phyloP scores from a whole-genome alignment of 2,797 vertebrate species.

The Dendrocincla fuliginosa region DNA sequence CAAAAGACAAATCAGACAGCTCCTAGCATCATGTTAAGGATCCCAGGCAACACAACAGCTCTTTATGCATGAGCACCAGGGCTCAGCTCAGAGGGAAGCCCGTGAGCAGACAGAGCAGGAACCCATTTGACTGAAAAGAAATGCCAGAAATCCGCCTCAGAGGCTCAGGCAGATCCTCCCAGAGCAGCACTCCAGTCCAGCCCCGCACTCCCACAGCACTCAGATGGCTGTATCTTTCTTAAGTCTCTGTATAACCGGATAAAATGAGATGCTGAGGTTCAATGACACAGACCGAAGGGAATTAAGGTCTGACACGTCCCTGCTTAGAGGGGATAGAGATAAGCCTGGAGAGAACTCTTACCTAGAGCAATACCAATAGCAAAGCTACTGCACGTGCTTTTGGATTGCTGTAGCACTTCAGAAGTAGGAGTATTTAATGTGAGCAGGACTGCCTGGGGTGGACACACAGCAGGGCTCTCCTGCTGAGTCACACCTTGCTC shows the following conservation, averaged over 20 bases:
- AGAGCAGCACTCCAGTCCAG: background rate
- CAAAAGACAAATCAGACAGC: background rate
- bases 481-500: background rate
- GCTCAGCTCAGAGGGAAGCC: background rate
- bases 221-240: background rate
- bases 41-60: background rate
- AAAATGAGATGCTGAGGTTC: conserved; percentile 54
- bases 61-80: background rate
- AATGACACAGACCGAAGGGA: conserved; percentile 30
- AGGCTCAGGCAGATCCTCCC: background rate
- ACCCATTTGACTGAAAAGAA: background rate
- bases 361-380: background rate
- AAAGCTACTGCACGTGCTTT: background rate
- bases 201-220: background rate
- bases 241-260: conserved; percentile 51
- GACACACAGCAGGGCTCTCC: background rate
- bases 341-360: conserved; percentile 11
- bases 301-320: conserved; percentile 54
- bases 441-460: background rate
- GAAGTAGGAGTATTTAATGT: background rate
- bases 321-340: conserved; percentile 47
- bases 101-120: background rate
- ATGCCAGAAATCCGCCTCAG: background rate
- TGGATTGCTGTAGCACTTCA: background rate
- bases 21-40: background rate